Conservation (phyloP, 2,888 invertebrate genomes). For the Agrochola lota region DNA sequence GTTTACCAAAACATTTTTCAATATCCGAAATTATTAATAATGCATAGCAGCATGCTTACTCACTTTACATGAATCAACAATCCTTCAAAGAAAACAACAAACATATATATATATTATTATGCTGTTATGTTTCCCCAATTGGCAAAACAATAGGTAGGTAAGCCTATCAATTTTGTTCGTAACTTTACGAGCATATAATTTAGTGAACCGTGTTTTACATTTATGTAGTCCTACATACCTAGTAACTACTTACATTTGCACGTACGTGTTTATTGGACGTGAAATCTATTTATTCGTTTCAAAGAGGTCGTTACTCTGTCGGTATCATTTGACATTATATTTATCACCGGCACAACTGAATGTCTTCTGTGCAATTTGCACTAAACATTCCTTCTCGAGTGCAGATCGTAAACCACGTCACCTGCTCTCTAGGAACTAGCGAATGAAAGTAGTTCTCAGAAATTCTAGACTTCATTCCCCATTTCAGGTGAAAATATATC, state of each 20-base stretch:
- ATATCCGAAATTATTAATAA: slow-evolving; percentile 60
- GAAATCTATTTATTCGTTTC: slow-evolving; percentile 62
- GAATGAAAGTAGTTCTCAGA: slow-evolving; percentile 63
- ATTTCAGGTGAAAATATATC: slow-evolving; percentile 61
- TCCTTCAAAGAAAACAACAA: slow-evolving; percentile 29
- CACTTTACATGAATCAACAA: slow-evolving; percentile 37
- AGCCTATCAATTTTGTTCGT: slow-evolving; percentile 35
- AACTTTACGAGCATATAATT: slow-evolving; percentile 41
- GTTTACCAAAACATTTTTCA: slow-evolving; percentile 66
- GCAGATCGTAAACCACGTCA: slow-evolving; percentile 79
- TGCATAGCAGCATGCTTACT: slow-evolving; percentile 38
- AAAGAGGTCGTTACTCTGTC: slow-evolving; percentile 60
- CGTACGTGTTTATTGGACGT: slow-evolving; percentile 55
- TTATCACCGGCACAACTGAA: slow-evolving; percentile 77
- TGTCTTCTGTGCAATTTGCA: slow-evolving; percentile 77
- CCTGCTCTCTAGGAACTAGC: slow-evolving; percentile 66
- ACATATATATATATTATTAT: slow-evolving; percentile 30
- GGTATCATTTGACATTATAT: slow-evolving; percentile 69
- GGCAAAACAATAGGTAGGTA: slow-evolving; percentile 38
- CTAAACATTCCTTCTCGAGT: slow-evolving; percentile 76
- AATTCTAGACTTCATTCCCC: slow-evolving; percentile 65
- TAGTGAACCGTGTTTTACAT: slow-evolving; percentile 36
- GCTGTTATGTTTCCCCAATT: slow-evolving; percentile 33
- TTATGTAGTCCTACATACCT: slow-evolving; percentile 18
- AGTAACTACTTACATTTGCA: slow-evolving; percentile 21